Percentiles rank a stretch among this genome's conserved stretches.
These are phyloP conservation scores for Leptoclinus maculatus DNA, from an alignment of 2,797 vertebrate species.

Conservation along the genomic window DNA sequence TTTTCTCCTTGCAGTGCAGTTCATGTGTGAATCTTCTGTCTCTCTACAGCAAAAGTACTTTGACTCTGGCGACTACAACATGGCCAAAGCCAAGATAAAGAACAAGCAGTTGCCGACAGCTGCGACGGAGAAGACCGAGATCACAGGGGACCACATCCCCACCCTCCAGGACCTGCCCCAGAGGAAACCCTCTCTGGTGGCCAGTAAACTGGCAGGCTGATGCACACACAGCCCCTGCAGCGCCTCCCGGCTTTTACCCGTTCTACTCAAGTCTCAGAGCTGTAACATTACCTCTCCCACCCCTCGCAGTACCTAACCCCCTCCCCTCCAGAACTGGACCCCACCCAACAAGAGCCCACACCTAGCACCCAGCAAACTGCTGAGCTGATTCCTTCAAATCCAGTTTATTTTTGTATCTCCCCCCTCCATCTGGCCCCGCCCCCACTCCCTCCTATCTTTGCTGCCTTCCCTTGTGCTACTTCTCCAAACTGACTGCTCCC, in stretches of 20 bases:
- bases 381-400: constrained; percentile 81
- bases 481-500: constrained; percentile 70
- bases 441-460: constrained; percentile 22
- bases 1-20: neutral
- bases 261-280: constrained; percentile 75
- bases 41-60: constrained; percentile 96
- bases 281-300: constrained; percentile 62
- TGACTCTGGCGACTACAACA: constrained; percentile 99
- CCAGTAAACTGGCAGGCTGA: constrained; percentile 99
- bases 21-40: constrained; percentile 5
- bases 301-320: constrained; percentile 24
- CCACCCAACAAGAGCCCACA: constrained; percentile 87
- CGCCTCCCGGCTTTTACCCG: constrained; percentile 46
- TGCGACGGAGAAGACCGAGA: constrained; percentile 94
- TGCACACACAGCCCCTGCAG: constrained; percentile 46
- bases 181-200: constrained; percentile 96
- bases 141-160: constrained; percentile 98
- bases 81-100: constrained; percentile 99
- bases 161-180: constrained; percentile 98
- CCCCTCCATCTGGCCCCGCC: constrained; percentile 10
- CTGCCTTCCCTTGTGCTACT: constrained; percentile 76
- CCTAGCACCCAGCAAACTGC: constrained; percentile 88
- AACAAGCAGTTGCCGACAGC: constrained; percentile 96
- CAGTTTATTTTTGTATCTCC: constrained; percentile 42
- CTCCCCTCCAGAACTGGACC: constrained; percentile 80